These are phyloP conservation scores for Myiotriccus ornatus DNA, from an alignment of 2,797 vertebrate genomes.

Conservation along the genomic window DNA sequence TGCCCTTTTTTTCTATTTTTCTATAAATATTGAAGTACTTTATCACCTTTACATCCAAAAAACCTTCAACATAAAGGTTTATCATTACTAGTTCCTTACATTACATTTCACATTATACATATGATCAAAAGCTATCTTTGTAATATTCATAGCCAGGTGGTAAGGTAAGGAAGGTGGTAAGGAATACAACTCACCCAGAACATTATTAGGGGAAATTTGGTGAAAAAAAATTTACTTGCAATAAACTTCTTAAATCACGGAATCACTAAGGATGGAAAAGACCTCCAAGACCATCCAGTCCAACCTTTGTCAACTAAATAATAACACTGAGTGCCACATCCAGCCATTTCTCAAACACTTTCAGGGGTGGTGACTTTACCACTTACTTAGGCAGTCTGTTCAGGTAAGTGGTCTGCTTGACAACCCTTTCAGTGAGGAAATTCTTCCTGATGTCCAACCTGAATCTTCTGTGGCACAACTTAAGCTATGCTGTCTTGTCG, in stretches of 20 bases:
- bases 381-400: background rate
- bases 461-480: background rate
- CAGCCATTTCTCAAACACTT: background rate
- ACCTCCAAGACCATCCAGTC: background rate
- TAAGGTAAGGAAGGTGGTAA: no score
- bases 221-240: background rate
- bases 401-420: background rate
- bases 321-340: background rate
- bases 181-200: background rate
- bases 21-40: background rate
- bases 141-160: background rate
- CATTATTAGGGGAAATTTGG: background rate
- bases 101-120: background rate
- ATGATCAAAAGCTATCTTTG: background rate
- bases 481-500: background rate
- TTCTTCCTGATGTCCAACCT: background rate
- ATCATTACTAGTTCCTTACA: background rate
- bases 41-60: background rate
- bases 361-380: background rate
- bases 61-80: background rate
- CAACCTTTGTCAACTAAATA: background rate
- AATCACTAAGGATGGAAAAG: background rate
- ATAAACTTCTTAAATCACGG: background rate
- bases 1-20: background rate
- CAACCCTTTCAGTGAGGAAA: background rate